Evolutionary conservation across 2,797 vertebrate species (phyloP), one percentile per base, ranked within the genome.

Genomic region (Pipistrellus pipistrellus): DNA sequence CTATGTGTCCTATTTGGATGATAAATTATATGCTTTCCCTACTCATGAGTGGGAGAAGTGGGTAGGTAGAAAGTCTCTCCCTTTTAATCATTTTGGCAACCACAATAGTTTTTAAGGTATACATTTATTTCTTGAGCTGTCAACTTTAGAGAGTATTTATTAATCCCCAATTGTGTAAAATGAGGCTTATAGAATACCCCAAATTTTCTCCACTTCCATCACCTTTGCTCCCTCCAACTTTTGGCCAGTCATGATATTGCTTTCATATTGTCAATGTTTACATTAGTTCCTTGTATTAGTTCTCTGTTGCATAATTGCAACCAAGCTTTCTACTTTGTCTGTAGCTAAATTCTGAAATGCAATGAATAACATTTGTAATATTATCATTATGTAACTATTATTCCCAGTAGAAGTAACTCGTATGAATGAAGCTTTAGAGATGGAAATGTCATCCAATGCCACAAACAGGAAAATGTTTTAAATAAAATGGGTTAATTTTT

Each of bases 271-370:
- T 53, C n/a, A 48, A 44, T 41, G 38, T 53, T 77, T 38, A 35
- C 12, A 25, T 21, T 68, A 41, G 27, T 8, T 35, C 64, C 15
- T 14, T 13, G 9, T 77, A 13, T 62, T 89, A 41, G 38, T 6
- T 41, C 38, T 85, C 91, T 57, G 51, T 48, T 69, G 76, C 20
- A 30, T 51, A 83, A 46, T 71, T 68, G 17, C 32, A 83, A 1
- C 75, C 66, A 66, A 21, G 32, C 30, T 57, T 84, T 93, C 69
- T 92, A 44, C 11, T 87, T 48, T 85, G 59, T 62, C 30, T 69
- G 12, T 66, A 64, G n/a, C 13, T 89, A 86, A 66, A 86, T 83
- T 83, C 88, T 87, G 32, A 75, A 88, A 66, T 46, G 30, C 76
- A 62, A 8, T 30, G 18, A 84, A 46, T 32, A 88, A 11, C 10